Conservation (phyloP, 1,140 invertebrate species). For the Heliconius eleuchia region DNA sequence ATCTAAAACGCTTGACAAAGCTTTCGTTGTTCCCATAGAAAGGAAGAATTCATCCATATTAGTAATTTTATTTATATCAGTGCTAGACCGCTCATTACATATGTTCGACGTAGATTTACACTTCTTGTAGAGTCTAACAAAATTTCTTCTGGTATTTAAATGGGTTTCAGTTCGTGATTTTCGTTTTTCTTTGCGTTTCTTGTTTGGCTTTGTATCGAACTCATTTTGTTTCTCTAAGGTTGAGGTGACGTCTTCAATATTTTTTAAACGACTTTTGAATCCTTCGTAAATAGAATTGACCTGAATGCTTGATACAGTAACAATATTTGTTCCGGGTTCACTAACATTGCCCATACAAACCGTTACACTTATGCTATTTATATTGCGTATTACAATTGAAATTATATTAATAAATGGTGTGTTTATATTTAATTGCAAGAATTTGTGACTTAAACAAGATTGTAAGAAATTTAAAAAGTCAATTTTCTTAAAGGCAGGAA, state of each 20-base stretch:
- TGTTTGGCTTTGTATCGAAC: not conserved
- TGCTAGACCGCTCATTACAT: constrained; percentile 41
- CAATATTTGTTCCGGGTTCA: not conserved
- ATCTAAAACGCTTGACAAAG: constrained; percentile 46
- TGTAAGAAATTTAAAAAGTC: not conserved
- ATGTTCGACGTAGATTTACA: constrained; percentile 64
- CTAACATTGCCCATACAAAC: not conserved
- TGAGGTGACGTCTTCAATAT: not conserved
- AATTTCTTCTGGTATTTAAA: constrained; percentile 40
- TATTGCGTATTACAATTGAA: not conserved
- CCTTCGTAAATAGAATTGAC: not conserved
- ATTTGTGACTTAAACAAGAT: not conserved
- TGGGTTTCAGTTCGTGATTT: constrained; percentile 18
- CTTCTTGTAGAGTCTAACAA: constrained; percentile 61
- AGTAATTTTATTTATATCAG: constrained; percentile 54
- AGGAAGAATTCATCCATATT: constrained; percentile 65
- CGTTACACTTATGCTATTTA: not conserved
- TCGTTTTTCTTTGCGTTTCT: constrained; percentile 15
- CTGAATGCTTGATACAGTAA: not conserved
- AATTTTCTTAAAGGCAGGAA: not conserved
- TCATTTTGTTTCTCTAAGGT: not conserved
- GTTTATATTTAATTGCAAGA: not conserved
- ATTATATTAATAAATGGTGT: not conserved
- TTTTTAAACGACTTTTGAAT: not conserved
- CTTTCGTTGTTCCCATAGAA: constrained; percentile 54